Percentiles rank a stretch among this genome's conserved stretches.
Conservation (phyloP, 92 coral and sea anemone species). For the Heteractis magnifica region DNA sequence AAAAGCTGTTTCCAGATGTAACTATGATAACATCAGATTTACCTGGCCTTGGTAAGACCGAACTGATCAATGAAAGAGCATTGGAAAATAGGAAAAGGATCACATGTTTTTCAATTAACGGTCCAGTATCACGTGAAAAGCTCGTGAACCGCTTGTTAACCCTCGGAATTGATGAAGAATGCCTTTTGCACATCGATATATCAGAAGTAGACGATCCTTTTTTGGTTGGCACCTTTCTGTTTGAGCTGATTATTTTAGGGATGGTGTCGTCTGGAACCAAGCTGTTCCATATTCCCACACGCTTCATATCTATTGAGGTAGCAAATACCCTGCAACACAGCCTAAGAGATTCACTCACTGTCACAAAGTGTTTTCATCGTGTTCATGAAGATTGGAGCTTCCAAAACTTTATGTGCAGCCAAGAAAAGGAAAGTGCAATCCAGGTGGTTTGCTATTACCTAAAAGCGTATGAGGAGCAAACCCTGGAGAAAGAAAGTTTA, state of each 20-base stretch:
- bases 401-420: constrained; percentile 56
- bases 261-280: constrained; percentile 81
- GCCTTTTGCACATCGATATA: constrained; percentile 71
- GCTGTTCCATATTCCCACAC: constrained; percentile 61
- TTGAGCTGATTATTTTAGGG: constrained; percentile 71
- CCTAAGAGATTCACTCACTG: constrained; percentile 59
- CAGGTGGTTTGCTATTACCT: constrained; percentile 1
- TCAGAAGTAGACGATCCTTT: constrained; percentile 73
- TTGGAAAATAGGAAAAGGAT: constrained; percentile 49
- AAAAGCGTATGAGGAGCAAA: constrained; percentile 48
- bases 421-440: constrained; percentile 47
- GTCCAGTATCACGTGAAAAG: constrained; percentile 71
- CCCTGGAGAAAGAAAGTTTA: constrained; percentile 48
- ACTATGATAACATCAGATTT: constrained; percentile 67
- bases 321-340: constrained; percentile 76
- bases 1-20: constrained; percentile 50
- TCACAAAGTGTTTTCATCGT: constrained; percentile 60
- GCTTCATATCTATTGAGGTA: constrained; percentile 58
- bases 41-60: constrained; percentile 89
- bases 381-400: constrained; percentile 50
- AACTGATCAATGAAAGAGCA: constrained; percentile 52
- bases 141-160: constrained; percentile 59
- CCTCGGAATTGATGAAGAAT: constrained; percentile 44
- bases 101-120: constrained; percentile 68
- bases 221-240: constrained; percentile 68